These are phyloP conservation scores for Craseonycteris thonglongyai DNA, from an alignment of 2,113 vertebrate species.

Conservation along the genomic window DNA sequence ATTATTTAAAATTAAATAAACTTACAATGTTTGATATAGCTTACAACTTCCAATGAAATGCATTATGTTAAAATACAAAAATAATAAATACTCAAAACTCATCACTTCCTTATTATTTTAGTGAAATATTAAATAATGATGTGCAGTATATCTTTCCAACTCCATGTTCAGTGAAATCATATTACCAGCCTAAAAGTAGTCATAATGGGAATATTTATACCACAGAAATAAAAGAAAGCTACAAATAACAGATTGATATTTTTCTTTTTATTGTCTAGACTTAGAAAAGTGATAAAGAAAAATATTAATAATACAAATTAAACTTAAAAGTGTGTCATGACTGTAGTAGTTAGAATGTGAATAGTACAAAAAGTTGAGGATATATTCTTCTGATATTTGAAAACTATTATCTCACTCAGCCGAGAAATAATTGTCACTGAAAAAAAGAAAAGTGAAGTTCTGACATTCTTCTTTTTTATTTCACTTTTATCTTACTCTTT, in stretches of 20 bases:
- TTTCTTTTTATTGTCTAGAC: not conserved
- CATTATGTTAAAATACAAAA: slow-evolving; percentile 3
- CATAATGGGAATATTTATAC: not conserved
- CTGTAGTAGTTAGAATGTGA: not conserved
- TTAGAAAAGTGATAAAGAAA: not conserved
- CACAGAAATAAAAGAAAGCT: not conserved
- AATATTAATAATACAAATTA: not conserved
- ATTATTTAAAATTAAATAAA: slow-evolving; percentile 9
- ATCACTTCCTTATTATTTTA: not conserved
- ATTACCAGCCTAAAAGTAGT: not conserved
- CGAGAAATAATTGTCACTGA: not conserved
- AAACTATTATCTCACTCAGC: not conserved
- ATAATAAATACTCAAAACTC: not conserved
- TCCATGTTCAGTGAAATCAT: not conserved
- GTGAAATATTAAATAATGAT: not conserved
- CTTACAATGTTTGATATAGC: not conserved
- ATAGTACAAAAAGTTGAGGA: not conserved
- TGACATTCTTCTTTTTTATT: not conserved
- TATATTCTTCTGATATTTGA: not conserved
- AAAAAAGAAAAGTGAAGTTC: not conserved
- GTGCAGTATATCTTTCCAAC: not conserved
- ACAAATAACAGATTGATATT: not conserved
- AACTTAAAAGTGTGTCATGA: not conserved
- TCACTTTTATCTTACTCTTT: not conserved
- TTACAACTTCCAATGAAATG: slow-evolving; percentile 5